These are phyloP conservation scores for Eulemur coronatus DNA, from an alignment of 2,797 vertebrate species.

Conservation along the genomic window DNA sequence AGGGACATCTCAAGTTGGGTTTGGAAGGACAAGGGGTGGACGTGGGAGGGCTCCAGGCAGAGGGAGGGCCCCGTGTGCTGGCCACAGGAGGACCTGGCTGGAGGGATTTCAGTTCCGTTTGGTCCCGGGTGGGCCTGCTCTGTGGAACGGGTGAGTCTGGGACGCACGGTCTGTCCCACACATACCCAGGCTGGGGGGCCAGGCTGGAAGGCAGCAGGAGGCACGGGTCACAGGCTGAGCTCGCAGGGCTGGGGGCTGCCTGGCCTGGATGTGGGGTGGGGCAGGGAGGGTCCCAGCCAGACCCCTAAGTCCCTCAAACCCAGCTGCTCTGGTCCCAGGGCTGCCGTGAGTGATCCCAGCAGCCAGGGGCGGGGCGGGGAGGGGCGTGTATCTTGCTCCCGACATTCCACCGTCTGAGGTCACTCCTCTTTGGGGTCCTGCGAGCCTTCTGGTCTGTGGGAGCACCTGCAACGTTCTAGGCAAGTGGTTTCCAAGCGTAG, in stretches of 20 bases:
- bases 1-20: not conserved
- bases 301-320: not conserved
- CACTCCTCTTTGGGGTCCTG: not conserved
- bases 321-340: not conserved
- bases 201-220: not conserved
- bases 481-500: not conserved
- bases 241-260: not conserved
- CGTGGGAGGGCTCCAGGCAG: not conserved
- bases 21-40: not conserved
- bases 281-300: not conserved
- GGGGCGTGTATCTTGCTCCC: accelerated
- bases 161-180: too few species aligned
- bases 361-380: accelerated
- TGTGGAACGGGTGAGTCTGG: not conserved
- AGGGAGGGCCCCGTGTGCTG: not conserved
- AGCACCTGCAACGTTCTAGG: not conserved
- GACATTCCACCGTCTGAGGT: not conserved
- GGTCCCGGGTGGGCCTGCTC: not conserved
- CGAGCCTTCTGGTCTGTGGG: not conserved
- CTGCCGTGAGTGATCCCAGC: not conserved
- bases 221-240: not conserved
- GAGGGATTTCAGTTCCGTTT: not conserved
- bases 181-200: not conserved
- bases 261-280: not conserved
- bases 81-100: not conserved